Evolutionary conservation across 2,113 vertebrate genomes (phyloP), one percentile per base, ranked within the genome.

Genomic region (Psammodynastes pulverulentus): DNA sequence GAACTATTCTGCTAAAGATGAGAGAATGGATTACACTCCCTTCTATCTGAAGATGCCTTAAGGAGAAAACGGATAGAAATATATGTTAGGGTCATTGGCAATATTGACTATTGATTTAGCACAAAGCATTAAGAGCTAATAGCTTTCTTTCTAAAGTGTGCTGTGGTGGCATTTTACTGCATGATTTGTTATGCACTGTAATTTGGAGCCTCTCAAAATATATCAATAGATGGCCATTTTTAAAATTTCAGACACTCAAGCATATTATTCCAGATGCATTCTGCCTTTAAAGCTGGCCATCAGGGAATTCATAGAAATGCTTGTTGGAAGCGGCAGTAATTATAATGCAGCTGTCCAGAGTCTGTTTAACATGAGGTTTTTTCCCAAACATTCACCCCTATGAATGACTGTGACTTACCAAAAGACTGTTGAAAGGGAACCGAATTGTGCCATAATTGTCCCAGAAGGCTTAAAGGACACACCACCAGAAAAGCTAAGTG

Each of bases 61-160:
- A 89, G 79, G 53, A 54, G 51, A 86, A 62, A 43, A 93, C 29
- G 13, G 72, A 43, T 24, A 51, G 89, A 88, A 93, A 9, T 4
- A 34, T 54, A 94, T 10, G 0, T 92, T 93, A n/a, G 54, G 29
- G 86, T 92, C 48, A 10, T 45, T 93, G 84, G 12, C 23, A 21
- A 88, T 90, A 48, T 54, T 95, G 49, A 58, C 17, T n/a, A 87
- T 52, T 95, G 89, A 95, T 94, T 93, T 89, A 94, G 34, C 43
- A n/a, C 53, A 26, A 29, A 24, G 39, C 10, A 19, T 86, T 95
- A 93, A 91, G 45, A 90, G 72, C 46, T 93, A 94, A 72, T 52
- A 93, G 58, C 86, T 84, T 3, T 39, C 43, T 23, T 93, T 72
- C 56, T 45, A 91, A 54, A 91, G 51, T 46, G 46, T 87, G 46